phyloP scores from a whole-genome alignment of 2,113 vertebrate genomes.

The Pseudois nayaur region DNA sequence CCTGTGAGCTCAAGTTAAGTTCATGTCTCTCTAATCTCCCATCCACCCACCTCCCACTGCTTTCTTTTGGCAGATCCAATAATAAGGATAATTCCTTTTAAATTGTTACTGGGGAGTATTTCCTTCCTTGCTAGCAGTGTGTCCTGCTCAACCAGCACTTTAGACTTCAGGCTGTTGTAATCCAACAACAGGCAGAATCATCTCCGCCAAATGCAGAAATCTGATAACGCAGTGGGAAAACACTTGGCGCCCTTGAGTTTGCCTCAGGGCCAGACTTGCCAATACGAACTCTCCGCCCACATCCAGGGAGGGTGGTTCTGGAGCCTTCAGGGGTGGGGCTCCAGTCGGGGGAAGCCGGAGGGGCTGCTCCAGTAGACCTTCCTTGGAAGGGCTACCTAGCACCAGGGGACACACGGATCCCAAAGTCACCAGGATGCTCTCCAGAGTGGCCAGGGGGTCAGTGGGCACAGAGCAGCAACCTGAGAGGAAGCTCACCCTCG shows the following conservation, averaged over 20 bases:
- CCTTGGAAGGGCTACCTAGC: rapidly evolving
- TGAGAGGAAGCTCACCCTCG: no score
- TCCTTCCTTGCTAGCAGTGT: background rate
- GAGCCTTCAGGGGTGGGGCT: background rate
- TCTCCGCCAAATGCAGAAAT: background rate
- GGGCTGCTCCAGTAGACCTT: background rate
- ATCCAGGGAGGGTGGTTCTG: no score
- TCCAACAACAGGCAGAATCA: background rate
- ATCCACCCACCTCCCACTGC: rapidly evolving
- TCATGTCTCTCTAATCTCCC: background rate
- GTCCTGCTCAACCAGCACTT: background rate
- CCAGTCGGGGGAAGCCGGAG: rapidly evolving
- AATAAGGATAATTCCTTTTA: background rate
- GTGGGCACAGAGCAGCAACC: background rate
- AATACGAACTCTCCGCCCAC: rapidly evolving
- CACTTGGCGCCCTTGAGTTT: background rate
- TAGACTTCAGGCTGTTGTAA: background rate
- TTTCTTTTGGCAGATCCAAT: background rate
- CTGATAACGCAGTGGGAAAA: rapidly evolving
- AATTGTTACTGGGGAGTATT: background rate
- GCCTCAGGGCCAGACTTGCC: no score
- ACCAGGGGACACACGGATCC: rapidly evolving
- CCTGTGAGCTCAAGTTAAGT: background rate
- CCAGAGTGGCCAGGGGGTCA: background rate
- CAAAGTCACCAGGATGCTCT: background rate